Percentiles rank a stretch among this genome's conserved stretches.
Evolutionary conservation across 1,140 invertebrate genomes (phyloP).

Genomic region (Bursaphelenchus mucronatus): DNA sequence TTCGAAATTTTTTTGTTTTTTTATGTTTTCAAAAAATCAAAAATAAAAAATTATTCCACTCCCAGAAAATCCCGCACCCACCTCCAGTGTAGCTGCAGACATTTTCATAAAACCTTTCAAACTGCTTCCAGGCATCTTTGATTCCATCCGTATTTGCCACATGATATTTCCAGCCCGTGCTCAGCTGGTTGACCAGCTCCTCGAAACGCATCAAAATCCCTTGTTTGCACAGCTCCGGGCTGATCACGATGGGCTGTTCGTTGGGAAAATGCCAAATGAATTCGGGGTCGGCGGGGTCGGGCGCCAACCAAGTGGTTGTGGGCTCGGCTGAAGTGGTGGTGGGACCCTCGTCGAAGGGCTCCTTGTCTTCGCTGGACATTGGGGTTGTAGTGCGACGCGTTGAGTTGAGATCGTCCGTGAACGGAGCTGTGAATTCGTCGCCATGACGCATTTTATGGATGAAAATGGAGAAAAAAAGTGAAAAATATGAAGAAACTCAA

Average conservation of each 20-base stretch:
- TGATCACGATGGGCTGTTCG: constrained; percentile 26
- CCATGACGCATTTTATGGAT: no score
- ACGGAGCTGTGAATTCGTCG: no score
- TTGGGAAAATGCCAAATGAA: constrained; percentile 12
- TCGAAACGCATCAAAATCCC: constrained; percentile 49
- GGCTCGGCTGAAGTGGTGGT: constrained; percentile 30
- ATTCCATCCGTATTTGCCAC: constrained; percentile 57
- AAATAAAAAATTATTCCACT: not conserved
- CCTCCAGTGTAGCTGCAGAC: constrained; percentile 48
- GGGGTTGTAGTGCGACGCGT: not conserved
- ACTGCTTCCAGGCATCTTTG: constrained; percentile 51
- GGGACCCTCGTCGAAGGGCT: not conserved
- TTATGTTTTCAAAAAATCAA: not conserved
- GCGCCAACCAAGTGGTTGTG: constrained; percentile 3
- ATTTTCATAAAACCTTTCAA: constrained; percentile 52
- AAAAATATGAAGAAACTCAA: no score
- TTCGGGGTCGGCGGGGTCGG: constrained; percentile 13
- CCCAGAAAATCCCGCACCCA: constrained; percentile 5
- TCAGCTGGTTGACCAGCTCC: constrained; percentile 49
- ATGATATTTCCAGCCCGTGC: constrained; percentile 59
- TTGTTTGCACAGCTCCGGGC: constrained; percentile 50
- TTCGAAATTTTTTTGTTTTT: not conserved
- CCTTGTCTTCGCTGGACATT: not conserved
- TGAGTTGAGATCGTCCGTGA: not conserved
- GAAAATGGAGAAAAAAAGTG: no score